Conservation (phyloP, 23 tunicate genomes). For the Aplidium turbinatum region DNA sequence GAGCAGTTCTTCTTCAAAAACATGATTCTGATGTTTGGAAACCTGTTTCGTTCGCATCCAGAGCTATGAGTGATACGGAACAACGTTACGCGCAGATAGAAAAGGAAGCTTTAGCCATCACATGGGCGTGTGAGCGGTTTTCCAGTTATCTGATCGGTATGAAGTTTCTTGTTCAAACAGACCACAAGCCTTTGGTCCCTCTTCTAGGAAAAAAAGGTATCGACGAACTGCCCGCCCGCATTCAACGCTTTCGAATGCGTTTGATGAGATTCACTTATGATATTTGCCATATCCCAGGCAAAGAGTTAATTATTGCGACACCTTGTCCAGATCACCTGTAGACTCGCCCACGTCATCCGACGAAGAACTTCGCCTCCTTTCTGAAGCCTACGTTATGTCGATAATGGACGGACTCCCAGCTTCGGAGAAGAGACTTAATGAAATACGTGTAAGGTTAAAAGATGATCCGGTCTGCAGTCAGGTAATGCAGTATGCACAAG, state of each 20-base stretch:
- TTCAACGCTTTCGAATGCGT: constrained; percentile 40
- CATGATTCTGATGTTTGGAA: background rate
- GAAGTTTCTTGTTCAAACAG: background rate
- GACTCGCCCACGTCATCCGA: background rate
- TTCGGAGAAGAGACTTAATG: background rate
- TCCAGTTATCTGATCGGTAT: background rate
- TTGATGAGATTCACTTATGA: constrained; percentile 10
- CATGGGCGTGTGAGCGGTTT: constrained; percentile 16
- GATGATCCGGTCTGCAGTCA: background rate
- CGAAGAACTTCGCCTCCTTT: background rate
- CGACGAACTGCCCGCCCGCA: constrained; percentile 3
- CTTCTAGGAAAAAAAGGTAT: background rate
- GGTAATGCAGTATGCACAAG: constrained; percentile 7
- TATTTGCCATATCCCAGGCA: constrained; percentile 28
- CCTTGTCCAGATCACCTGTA: constrained; percentile 8
- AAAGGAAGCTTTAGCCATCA: constrained; percentile 21
- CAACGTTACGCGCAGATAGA: constrained; percentile 24
- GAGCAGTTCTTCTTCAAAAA: constrained; percentile 11
- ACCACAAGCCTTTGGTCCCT: constrained; percentile 19
- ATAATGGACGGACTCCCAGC: constrained; percentile 19
- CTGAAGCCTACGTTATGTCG: constrained; percentile 3
- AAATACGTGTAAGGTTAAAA: background rate
- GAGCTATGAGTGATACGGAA: constrained; percentile 18
- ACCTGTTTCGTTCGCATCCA: background rate
- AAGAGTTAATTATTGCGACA: constrained; percentile 7